Evolutionary conservation across 2,797 vertebrate species (phyloP), one percentile per base, ranked within the genome.

Genomic region (Limosa lapponica): DNA sequence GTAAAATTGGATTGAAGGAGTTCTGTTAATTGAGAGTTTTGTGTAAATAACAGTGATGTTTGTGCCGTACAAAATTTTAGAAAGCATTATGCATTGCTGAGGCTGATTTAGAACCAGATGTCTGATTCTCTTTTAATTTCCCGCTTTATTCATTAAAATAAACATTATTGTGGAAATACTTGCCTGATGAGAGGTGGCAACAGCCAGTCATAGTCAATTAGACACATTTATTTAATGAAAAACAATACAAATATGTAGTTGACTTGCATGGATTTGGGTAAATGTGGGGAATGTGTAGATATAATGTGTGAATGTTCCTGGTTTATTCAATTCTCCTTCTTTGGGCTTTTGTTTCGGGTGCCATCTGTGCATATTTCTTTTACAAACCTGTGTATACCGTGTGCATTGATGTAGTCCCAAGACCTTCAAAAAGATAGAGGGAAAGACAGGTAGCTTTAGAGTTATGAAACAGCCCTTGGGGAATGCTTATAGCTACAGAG

Each of bases 161-260:
- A 97, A 82, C 49, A 61, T 80, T 87, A 39, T 37, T 94, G 59
- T 91, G 83, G 66, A 84, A 92, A 86, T 82, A 72, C 36, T 51
- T 90, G 77, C 70, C 49, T 96, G 91, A 93, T 85, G 67, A 91
- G 93, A 93, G 54, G 57, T 57, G 71, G 78, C 78, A 96, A 72
- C 57, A 52, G 62, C 48, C 75, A 80, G 54, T 96, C 93, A 62
- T 70, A 91, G 74, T 39, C 59, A 51, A 52, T 95, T 94, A 96
- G 70, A 41, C 28, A 59, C 82, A 89, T 95, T 94, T 82, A 43
- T 89, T 73, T 94, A 66, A 77, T 41, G 20, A 64, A 88, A 96
- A 86, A 19, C 70, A 93, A 41, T 62, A 62, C 18, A 27, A 54
- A 66, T 84, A 66, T 54, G 49, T 81, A 64, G 81, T 87, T 85